Conservation (phyloP, 2,888 invertebrate species). For the Agrilus mali region DNA sequence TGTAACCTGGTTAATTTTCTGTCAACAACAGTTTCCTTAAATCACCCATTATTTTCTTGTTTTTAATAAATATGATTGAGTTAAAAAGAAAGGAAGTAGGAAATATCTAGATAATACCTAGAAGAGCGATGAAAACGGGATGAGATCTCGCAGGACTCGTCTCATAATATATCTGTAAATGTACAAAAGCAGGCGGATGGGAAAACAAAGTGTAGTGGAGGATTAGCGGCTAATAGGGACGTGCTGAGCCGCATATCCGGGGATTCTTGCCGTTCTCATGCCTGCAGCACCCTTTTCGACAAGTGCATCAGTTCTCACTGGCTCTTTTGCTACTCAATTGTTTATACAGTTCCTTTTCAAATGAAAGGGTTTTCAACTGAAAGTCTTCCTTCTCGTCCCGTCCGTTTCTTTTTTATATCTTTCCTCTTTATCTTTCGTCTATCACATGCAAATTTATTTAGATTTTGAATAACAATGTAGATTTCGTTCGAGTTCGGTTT, state of each 20-base stretch:
- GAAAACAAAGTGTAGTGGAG: constrained; percentile 18
- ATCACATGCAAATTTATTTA: too few relatives aligned
- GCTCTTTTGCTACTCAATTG: constrained; percentile 13
- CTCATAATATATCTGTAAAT: constrained; percentile 4
- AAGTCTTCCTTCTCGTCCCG: too few relatives aligned
- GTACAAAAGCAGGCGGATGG: constrained; percentile 14
- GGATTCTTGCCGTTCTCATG: constrained; percentile 27
- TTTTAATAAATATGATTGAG: too few relatives aligned
- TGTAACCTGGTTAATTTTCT: background rate
- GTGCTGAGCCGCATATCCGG: constrained; percentile 30
- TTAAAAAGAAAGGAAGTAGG: too few relatives aligned
- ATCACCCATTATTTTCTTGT: background rate
- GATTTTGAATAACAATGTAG: too few relatives aligned
- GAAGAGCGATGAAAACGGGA: too few relatives aligned
- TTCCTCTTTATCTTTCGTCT: too few relatives aligned
- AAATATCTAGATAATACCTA: too few relatives aligned
- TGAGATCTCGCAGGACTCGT: too few relatives aligned
- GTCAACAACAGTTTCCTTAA: background rate
- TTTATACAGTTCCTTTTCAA: constrained; percentile 11
- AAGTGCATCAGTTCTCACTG: constrained; percentile 23
- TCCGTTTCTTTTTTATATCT: too few relatives aligned
- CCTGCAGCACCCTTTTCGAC: constrained; percentile 23
- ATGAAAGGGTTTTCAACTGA: too few relatives aligned
- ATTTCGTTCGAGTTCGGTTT: too few relatives aligned
- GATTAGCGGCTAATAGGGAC: constrained; percentile 31